These are phyloP conservation scores for Dichetophora obliterata DNA, from an alignment of 2,888 invertebrate genomes.

Conservation along the genomic window DNA sequence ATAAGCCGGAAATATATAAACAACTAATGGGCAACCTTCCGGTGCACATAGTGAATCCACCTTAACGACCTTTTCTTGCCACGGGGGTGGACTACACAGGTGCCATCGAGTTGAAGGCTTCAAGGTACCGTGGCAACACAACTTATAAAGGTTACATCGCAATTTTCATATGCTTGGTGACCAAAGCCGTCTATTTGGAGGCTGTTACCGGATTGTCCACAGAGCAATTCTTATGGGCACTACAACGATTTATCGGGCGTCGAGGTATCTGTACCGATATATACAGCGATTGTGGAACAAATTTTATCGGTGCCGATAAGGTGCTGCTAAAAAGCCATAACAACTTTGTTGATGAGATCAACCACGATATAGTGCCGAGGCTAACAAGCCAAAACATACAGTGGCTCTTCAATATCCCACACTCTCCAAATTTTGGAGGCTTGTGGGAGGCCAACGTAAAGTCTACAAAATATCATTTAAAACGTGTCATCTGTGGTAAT, in stretches of 20 bases:
- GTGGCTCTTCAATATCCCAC: constrained; percentile 43
- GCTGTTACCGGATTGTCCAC: constrained; percentile 39
- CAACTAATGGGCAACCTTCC: constrained; percentile 44
- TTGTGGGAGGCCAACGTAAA: constrained; percentile 38
- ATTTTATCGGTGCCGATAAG: constrained; percentile 28
- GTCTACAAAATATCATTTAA: constrained; percentile 30
- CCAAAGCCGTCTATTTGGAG: constrained; percentile 44
- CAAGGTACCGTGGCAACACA: constrained; percentile 33
- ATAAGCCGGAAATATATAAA: constrained; percentile 24
- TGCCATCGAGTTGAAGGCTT: constrained; percentile 37
- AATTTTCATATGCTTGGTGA: constrained; percentile 40
- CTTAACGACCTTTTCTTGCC: constrained; percentile 34
- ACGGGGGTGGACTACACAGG: constrained; percentile 42
- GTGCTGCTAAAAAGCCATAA: neutral
- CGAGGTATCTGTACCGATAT: constrained; percentile 33
- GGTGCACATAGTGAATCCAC: constrained; percentile 31
- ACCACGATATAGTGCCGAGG: neutral
- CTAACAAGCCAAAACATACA: constrained; percentile 20
- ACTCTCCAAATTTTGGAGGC: constrained; percentile 29
- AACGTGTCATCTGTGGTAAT: constrained; percentile 22
- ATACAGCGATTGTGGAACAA: constrained; percentile 34
- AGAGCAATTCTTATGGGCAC: constrained; percentile 34
- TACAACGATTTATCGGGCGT: constrained; percentile 38
- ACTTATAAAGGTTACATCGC: constrained; percentile 43
- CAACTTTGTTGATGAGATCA: neutral